Percentiles rank a stretch among this genome's conserved stretches.
Conservation (phyloP, 1,140 invertebrate genomes). For the Tetranychus cinnabarinus region DNA sequence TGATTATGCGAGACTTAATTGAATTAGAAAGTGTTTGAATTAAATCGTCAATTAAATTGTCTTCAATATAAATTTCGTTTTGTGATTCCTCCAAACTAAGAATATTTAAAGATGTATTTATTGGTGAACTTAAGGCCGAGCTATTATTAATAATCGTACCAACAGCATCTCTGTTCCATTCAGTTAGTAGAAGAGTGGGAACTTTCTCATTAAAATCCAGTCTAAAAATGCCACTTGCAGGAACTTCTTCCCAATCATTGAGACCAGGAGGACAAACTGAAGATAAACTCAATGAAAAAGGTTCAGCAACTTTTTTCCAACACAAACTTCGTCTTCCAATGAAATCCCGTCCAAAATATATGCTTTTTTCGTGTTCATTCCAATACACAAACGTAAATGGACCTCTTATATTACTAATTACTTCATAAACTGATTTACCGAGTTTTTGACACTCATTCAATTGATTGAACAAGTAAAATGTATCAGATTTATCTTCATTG, state of each 20-base stretch:
- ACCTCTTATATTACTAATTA: slow-evolving; percentile 36
- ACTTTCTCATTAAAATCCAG: slow-evolving; percentile 24
- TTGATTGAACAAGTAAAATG: background rate
- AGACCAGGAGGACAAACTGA: background rate
- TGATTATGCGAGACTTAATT: background rate
- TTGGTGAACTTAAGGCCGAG: background rate
- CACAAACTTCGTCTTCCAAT: slow-evolving; percentile 62
- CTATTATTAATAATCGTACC: background rate
- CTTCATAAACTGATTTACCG: slow-evolving; percentile 20
- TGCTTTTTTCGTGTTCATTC: slow-evolving; percentile 28
- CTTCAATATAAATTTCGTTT: background rate
- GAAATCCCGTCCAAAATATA: slow-evolving; percentile 65
- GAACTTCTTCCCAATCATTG: slow-evolving; percentile 34
- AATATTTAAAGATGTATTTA: background rate
- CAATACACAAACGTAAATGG: slow-evolving; percentile 63
- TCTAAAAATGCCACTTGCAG: slow-evolving; percentile 40
- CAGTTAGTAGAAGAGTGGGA: background rate
- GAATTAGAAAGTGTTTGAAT: slow-evolving; percentile 3
- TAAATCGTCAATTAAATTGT: background rate
- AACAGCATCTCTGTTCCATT: slow-evolving; percentile 1
- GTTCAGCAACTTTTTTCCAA: slow-evolving; percentile 21
- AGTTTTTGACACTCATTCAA: slow-evolving; percentile 9
- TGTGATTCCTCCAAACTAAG: background rate
- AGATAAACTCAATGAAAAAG: slow-evolving; percentile 18
- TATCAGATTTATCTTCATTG: background rate